These are phyloP conservation scores for Casuarius casuarius DNA, from an alignment of 2,113 vertebrate genomes.

Conservation along the genomic window DNA sequence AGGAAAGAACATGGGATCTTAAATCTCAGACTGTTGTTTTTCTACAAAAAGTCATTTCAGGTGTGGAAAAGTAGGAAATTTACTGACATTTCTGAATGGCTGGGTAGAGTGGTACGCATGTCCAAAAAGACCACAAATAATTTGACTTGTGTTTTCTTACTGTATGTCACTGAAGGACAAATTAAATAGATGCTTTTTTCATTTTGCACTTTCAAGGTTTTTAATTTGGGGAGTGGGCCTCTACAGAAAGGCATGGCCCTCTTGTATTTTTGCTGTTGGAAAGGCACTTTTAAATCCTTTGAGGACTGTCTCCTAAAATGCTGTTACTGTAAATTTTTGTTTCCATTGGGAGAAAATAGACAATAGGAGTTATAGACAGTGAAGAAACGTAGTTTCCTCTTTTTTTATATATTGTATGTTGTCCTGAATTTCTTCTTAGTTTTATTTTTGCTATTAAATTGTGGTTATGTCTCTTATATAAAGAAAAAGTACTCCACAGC, in stretches of 20 bases:
- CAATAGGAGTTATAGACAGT: neutral
- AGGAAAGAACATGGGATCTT: accelerated
- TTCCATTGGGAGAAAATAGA: neutral
- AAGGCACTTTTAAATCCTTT: neutral
- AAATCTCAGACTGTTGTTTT: constrained; percentile 32
- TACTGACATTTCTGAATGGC: neutral
- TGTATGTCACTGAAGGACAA: neutral
- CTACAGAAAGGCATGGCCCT: neutral
- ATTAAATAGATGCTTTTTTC: neutral
- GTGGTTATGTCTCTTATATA: neutral
- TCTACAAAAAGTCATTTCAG: constrained; percentile 57
- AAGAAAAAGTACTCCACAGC: neutral
- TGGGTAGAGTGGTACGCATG: neutral
- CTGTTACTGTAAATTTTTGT: neutral
- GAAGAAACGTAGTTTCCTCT: neutral
- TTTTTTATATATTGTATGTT: neutral
- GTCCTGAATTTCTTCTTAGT: neutral
- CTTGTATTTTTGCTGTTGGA: neutral
- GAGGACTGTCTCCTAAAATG: neutral
- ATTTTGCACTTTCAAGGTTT: neutral
- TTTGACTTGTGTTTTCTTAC: neutral
- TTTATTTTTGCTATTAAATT: neutral
- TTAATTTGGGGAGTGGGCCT: neutral
- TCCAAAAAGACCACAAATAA: neutral
- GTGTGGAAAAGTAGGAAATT: neutral